Evolutionary conservation across 1,140 invertebrate genomes (phyloP).

Genomic region (Zaprionus camerounensis): DNA sequence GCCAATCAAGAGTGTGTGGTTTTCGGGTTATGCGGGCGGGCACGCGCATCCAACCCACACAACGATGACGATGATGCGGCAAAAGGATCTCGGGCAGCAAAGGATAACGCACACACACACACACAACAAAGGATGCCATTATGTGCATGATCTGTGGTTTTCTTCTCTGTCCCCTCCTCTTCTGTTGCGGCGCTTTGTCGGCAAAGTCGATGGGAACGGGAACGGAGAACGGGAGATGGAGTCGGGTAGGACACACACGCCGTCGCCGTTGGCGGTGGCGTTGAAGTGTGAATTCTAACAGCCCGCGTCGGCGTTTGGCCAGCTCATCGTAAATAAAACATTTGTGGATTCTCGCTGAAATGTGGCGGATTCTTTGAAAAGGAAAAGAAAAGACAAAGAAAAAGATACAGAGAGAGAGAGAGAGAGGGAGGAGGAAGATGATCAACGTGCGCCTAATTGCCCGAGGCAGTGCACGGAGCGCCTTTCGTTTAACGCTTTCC

Average conservation of each 20-base stretch:
- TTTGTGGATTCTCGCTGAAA: slow-evolving; percentile 61
- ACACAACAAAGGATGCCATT: slow-evolving; percentile 70
- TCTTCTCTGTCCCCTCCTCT: slow-evolving; percentile 11
- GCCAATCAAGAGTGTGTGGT: slow-evolving; percentile 48
- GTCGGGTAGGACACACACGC: slow-evolving; percentile 71
- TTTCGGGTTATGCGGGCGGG: slow-evolving; percentile 37
- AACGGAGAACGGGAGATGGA: neutral
- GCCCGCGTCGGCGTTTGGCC: slow-evolving; percentile 50
- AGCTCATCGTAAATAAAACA: slow-evolving; percentile 66
- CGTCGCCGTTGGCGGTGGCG: slow-evolving; percentile 39
- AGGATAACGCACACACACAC: slow-evolving; percentile 39
- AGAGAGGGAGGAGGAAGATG: slow-evolving; percentile 15
- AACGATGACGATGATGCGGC: slow-evolving; percentile 32
- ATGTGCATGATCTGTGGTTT: slow-evolving; percentile 79
- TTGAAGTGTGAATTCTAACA: slow-evolving; percentile 81
- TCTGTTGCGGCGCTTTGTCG: slow-evolving; percentile 70
- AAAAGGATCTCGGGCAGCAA: slow-evolving; percentile 48
- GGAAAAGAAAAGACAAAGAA: slow-evolving; percentile 24
- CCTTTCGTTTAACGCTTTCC: slow-evolving; percentile 69
- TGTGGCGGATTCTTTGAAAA: slow-evolving; percentile 68
- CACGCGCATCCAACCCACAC: slow-evolving; percentile 42
- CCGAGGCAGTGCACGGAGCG: slow-evolving; percentile 44
- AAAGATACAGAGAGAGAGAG: neutral
- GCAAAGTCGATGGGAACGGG: slow-evolving; percentile 41
- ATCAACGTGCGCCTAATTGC: slow-evolving; percentile 51